Base-by-base conservation (phyloP, 2,113 vertebrate species). In the Puntigrus tetrazona region DNA sequence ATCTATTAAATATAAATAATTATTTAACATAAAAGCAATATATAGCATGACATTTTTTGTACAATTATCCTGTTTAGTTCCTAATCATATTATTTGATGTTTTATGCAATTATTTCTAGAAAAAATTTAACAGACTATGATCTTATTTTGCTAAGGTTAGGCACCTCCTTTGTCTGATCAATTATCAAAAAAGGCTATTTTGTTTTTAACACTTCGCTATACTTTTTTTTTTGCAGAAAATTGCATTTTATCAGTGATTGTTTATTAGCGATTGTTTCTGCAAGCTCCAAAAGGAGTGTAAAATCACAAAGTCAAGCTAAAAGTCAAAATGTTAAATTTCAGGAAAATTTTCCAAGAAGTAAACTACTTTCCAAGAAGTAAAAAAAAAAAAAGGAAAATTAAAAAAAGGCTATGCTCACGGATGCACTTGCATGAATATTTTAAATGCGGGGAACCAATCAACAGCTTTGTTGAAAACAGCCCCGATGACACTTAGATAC, bases 401-500 rank as follows among this genome's bases (percentile, higher is more conserved):
- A 52, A 52, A 20, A 20, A 22, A 7, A 18, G 47, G 47, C 47
- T 52, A 14, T 5, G 45, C 45, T 47, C 5, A 7, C 36, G 43
- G 20, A 18, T 38, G 67, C 16, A 29, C n/a, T 27, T 41, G 4
- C 13, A 38, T 77, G 9, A 9, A 36, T 34, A 0, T 55, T 20
- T 52, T 5, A 31, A 13, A 84, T 76, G 34, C 31, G 22, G 31
- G 63, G 14, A 8, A 20, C 13, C 65, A 34, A 85, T 87, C 67
- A 76, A 27, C 25, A 69, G 16, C 36, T 84, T 69, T 77, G 67
- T 90, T 87, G 78, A 67, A 83, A 69, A 65, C 92, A 88, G 81
- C 85, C 84, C 61, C 25, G 69, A 69, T 78, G 57, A 80, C 20
- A 67, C 59, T 69, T 80, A 88, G 90, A 89, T 91, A 91, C 87